Percentiles rank a stretch among this genome's conserved stretches.
phyloP scores from a whole-genome alignment of 2,797 vertebrate species.

The Aselliscus stoliczkanus region DNA sequence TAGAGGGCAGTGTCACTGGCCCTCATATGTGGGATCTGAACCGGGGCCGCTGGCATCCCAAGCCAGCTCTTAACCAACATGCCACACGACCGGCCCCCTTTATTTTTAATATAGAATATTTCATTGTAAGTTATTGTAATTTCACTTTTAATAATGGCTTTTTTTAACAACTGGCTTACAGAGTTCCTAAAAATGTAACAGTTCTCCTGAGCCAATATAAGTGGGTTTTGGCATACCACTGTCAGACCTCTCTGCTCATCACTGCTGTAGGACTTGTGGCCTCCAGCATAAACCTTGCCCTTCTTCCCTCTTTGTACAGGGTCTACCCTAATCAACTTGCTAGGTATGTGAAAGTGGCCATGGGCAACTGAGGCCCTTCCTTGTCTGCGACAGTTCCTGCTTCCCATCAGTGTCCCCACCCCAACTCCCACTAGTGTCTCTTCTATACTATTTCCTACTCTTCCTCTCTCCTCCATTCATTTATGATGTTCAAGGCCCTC shows the following conservation, averaged over 20 bases:
- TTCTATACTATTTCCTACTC: background rate
- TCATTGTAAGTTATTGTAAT: background rate
- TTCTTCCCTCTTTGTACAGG: background rate
- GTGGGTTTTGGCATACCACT: background rate
- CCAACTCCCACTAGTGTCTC: background rate
- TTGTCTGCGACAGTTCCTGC: background rate
- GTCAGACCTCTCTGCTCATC: no score
- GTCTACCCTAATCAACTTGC: background rate
- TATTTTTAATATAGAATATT: background rate
- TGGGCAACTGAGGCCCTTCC: background rate
- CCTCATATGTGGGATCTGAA: no score
- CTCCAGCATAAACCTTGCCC: background rate
- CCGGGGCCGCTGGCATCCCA: no score
- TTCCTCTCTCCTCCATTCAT: background rate
- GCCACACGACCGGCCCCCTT: no score
- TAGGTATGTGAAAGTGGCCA: background rate
- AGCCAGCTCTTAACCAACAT: no score
- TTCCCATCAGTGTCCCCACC: background rate
- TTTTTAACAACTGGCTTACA: background rate
- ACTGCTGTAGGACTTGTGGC: background rate
- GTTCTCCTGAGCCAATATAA: background rate
- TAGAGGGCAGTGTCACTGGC: no score
- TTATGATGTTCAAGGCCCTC: background rate
- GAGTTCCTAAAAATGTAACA: background rate
- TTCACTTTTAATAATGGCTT: background rate